phyloP scores from a whole-genome alignment of 2,797 vertebrate species.

The Sebastiscus albofasciatus region DNA sequence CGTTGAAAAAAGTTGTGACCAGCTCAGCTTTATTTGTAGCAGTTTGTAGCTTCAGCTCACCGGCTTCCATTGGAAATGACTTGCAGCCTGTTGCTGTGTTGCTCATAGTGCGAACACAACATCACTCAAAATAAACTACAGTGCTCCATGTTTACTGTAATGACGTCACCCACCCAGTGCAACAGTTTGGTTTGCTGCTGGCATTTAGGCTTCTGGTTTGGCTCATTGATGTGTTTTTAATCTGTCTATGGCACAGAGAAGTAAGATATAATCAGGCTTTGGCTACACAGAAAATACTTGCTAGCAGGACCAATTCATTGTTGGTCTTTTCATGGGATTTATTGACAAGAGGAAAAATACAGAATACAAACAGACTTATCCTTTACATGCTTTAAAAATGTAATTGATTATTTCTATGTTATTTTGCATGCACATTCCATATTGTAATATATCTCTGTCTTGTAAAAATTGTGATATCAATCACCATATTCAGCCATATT shows the following conservation, averaged over 20 bases:
- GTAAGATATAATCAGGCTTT: neutral
- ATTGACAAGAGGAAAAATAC: neutral
- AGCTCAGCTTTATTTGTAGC: too few relatives aligned
- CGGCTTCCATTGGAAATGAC: too few relatives aligned
- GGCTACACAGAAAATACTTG: neutral
- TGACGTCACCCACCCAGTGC: neutral
- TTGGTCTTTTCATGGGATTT: neutral
- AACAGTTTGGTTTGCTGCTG: neutral
- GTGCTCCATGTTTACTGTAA: neutral
- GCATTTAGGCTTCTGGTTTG: neutral
- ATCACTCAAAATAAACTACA: neutral
- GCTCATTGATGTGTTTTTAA: neutral
- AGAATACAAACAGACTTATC: neutral
- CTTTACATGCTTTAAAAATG: neutral
- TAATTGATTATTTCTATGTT: neutral
- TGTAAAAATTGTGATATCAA: neutral
- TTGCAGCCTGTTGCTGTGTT: too few relatives aligned
- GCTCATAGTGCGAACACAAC: too few relatives aligned
- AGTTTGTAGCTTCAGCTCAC: too few relatives aligned
- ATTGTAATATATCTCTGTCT: neutral
- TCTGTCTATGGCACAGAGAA: neutral
- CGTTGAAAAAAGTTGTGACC: too few relatives aligned
- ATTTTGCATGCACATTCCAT: neutral
- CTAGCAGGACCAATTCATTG: neutral
- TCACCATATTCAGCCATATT: neutral